Evolutionary conservation across 1,140 invertebrate species (phyloP).

Genomic region (Mya arenaria): DNA sequence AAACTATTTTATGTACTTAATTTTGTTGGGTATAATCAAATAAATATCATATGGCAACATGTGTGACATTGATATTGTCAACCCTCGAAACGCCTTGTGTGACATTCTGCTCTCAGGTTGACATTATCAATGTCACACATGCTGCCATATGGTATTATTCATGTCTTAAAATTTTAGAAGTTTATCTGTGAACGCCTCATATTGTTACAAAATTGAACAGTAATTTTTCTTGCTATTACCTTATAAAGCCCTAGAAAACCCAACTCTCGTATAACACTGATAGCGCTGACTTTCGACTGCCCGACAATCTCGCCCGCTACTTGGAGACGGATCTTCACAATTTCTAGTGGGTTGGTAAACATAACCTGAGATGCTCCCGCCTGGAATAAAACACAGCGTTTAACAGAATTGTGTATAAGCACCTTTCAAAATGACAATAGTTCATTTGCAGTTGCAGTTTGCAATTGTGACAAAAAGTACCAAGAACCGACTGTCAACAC

Average conservation of each 20-base stretch:
- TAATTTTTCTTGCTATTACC: too few species aligned
- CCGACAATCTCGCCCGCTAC: constrained; percentile 98
- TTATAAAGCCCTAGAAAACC: constrained; percentile 98
- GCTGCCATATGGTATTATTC: too few species aligned
- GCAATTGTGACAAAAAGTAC: neutral
- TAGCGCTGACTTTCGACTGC: constrained; percentile 84
- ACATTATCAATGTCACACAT: too few species aligned
- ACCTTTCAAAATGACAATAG: neutral
- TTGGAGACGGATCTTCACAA: constrained; percentile 99
- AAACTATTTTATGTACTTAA: too few species aligned
- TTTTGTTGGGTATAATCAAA: too few species aligned
- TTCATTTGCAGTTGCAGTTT: neutral
- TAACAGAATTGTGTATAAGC: neutral
- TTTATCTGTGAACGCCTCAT: too few species aligned
- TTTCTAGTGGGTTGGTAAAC: constrained; percentile 99
- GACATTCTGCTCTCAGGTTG: too few species aligned
- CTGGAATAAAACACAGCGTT: constrained; percentile 60
- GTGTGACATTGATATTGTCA: too few species aligned
- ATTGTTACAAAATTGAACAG: too few species aligned
- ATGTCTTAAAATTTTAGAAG: too few species aligned
- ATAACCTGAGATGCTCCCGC: constrained; percentile 84
- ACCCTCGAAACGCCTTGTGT: too few species aligned
- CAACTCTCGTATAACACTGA: constrained; percentile 94
- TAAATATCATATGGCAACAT: too few species aligned
- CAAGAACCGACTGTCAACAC: neutral